Base-by-base conservation (phyloP, 2,797 vertebrate species). In the Pterois miles region DNA sequence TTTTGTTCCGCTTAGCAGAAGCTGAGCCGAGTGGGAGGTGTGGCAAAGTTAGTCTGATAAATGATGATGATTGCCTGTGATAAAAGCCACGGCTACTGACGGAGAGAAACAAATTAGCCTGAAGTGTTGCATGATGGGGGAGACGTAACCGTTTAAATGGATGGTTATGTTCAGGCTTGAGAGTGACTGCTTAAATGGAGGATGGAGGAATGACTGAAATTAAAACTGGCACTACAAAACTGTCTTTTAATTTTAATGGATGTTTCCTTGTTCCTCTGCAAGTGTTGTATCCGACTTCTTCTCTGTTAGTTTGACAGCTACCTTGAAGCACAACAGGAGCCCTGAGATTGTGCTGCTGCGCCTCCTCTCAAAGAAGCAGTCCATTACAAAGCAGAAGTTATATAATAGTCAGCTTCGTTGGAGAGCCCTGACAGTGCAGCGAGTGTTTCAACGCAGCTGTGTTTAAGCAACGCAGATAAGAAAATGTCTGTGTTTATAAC, bases 381-480 rank as follows among this genome's bases (percentile, higher is more conserved):
- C 38, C 74, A 40, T 82, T 64, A 12, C 14, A 4, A 29, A 56
- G 76, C 59, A 27, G 1, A n/a, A 13, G 59, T 90, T 91, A 78
- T 38, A 58, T 88, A 82, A 89, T 63, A 71, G 22, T 48, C 73
- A 5, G 48, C 50, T 27, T 74, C 48, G 25, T 65, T 4, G 9
- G 43, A 69, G 67, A 80, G 81, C 74, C 67, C 85, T 63, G 18
- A 75, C 82, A 64, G 70, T 65, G 66, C 71, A 81, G 67, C 43
- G 27, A 53, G 53, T 16, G 18, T 57, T 76, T 85, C 50, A 23
- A 27, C 62, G 54, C 86, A 91, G 89, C 90, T 92, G 90, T 88
- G 82, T 88, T 87, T 85, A 78, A 82, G 73, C 36, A 77, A 59
- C 48, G n/a, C 54, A 1, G 65, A 40, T 40, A 53, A 66, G 73